phyloP scores from a whole-genome alignment of 2,113 vertebrate species.

The Ochotona princeps region DNA sequence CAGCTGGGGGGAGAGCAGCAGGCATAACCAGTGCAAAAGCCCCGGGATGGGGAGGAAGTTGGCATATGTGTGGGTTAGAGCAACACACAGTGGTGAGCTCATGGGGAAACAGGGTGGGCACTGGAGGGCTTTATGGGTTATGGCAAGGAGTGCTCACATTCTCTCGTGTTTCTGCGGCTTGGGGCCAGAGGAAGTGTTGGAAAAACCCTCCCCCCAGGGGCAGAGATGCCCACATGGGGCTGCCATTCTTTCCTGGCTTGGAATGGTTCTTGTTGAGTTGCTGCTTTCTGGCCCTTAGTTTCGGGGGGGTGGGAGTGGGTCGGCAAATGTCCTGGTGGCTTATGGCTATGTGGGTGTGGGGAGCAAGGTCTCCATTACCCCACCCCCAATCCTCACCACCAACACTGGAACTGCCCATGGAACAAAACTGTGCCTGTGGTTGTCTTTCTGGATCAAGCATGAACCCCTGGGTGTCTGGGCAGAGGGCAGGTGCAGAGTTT shows the following conservation, averaged over 20 bases:
- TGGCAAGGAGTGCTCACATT: background rate
- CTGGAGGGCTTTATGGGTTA: background rate
- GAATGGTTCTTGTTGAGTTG: background rate
- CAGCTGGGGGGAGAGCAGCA: rapidly evolving
- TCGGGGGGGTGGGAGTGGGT: background rate
- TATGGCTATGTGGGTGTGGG: background rate
- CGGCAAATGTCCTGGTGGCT: background rate
- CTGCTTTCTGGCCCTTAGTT: background rate
- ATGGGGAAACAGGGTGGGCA: no score
- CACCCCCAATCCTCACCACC: no score
- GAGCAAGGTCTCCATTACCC: background rate
- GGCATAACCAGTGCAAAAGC: background rate
- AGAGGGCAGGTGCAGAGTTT: background rate
- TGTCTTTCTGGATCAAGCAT: no score
- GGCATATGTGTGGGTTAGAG: background rate
- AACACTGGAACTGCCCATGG: background rate
- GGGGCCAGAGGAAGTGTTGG: background rate
- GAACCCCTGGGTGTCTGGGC: background rate
- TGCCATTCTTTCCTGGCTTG: background rate
- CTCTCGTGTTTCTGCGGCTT: background rate
- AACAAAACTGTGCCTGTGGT: background rate
- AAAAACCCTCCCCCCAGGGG: background rate
- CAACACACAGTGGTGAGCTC: background rate
- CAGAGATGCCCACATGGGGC: background rate
- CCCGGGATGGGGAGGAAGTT: background rate